Evolutionary conservation across 2,888 invertebrate genomes (phyloP), one percentile per base, ranked within the genome.

Genomic region (Alcis repandata): DNA sequence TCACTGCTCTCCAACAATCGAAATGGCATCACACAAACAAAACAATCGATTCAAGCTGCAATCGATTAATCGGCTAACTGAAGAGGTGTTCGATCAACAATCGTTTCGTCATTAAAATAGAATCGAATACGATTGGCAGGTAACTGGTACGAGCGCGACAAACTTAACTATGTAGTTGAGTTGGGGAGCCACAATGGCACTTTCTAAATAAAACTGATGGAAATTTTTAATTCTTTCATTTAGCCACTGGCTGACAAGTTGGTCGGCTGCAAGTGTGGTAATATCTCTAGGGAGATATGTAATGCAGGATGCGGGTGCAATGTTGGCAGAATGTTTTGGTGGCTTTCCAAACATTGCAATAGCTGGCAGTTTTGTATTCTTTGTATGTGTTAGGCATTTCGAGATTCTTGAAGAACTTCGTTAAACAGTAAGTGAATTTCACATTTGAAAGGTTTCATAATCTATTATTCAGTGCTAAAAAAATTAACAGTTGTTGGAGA

Each of bases 301-400:
- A 67, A 78, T 76, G 69, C 70, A 63, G 63, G 62, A 74, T 61
- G 63, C 70, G 65, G 69, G 69, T 60, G 69, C 56, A 73, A 68
- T 62, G 67, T 75, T 76, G 73, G 75, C 76, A 73, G 46, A 51
- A 54, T 56, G 63, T 69, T 76, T 72, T 78, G 78, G 75, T 74
- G 56, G 49, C 20, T 61, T 62, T 75, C 77, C 78, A 78, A 51
- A 73, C 62, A 64, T 58, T 72, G 72, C 72, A 72, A 70, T 63
- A 59, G 57, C 48, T 54, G 54, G 27, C 32, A 20, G 19, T 59
- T 59, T 70, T 66, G 72, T 70, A 74, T 73, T 54, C 58, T 19
- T 56, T 56, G 51, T 51, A 43, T 43, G 62, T 41, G 8, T 56
- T 56, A 4, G 19, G 32, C 43, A 20, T 38, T 19, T 36, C 20